Conservation (phyloP, 2,888 invertebrate genomes). For the Idaea straminata region DNA sequence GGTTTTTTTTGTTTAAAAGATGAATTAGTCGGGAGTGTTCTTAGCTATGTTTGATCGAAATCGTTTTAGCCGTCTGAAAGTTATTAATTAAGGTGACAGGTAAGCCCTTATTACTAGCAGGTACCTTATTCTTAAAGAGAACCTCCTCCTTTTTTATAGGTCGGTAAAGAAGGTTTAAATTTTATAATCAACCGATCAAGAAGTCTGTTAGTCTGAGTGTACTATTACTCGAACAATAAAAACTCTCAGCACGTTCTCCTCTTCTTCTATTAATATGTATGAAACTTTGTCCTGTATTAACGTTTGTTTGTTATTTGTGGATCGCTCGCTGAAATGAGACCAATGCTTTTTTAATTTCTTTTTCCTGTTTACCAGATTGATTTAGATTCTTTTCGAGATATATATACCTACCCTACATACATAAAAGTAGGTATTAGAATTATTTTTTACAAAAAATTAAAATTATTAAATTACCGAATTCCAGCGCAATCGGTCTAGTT, state of each 20-base stretch:
- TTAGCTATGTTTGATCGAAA: no score
- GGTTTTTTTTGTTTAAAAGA: no score
- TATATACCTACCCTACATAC: no score
- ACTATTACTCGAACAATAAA: slow-evolving; percentile 50
- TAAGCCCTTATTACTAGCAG: no score
- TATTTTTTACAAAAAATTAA: no score
- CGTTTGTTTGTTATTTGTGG: slow-evolving; percentile 28
- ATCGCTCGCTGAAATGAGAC: slow-evolving; percentile 23
- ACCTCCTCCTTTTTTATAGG: background rate
- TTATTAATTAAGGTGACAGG: no score
- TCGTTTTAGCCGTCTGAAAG: no score
- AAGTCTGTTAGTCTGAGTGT: background rate
- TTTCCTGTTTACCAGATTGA: background rate
- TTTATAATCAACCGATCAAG: background rate
- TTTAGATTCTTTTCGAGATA: background rate
- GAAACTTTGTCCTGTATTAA: slow-evolving; percentile 50
- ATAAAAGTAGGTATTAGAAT: no score
- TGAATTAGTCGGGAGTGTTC: no score
- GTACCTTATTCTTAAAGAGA: no score
- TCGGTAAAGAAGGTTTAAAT: background rate
- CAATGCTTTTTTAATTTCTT: slow-evolving; percentile 17
- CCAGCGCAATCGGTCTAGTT: no score
- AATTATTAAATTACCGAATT: no score
- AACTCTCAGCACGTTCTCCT: slow-evolving; percentile 48
- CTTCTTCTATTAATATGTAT: slow-evolving; percentile 60